Conservation (phyloP, 2,113 vertebrate species). For the Prietella phreatophila region DNA sequence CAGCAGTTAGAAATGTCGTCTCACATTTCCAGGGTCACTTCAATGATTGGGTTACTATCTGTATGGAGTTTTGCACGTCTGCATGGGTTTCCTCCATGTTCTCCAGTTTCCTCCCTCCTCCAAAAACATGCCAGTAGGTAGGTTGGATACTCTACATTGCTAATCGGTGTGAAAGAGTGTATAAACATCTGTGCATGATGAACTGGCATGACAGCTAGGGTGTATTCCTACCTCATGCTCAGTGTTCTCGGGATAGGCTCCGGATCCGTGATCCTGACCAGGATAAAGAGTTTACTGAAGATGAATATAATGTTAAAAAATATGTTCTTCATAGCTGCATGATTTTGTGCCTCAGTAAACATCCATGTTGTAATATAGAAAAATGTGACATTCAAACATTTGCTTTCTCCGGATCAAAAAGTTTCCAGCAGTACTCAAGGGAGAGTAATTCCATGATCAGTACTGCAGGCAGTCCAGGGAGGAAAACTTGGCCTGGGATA, state of each 20-base stretch:
- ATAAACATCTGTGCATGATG: background rate
- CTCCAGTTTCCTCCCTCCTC: background rate
- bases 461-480: slow-evolving; percentile 18
- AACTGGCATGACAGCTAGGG: background rate
- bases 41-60: background rate
- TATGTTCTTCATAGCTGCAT: background rate
- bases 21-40: background rate
- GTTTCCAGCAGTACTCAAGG: slow-evolving; percentile 25
- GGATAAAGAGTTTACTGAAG: background rate
- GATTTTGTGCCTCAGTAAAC: background rate
- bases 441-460: slow-evolving; percentile 36
- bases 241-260: background rate
- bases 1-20: background rate
- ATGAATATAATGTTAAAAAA: background rate
- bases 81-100: background rate
- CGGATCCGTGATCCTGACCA: background rate
- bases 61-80: background rate
- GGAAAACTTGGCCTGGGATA: slow-evolving; percentile 18
- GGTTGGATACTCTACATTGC: background rate
- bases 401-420: background rate
- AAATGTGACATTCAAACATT: background rate
- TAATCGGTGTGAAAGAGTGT: background rate
- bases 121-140: background rate
- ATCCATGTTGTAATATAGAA: background rate
- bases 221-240: background rate